phyloP scores from a whole-genome alignment of 2,888 invertebrate genomes.

The Iphiclides podalirius region DNA sequence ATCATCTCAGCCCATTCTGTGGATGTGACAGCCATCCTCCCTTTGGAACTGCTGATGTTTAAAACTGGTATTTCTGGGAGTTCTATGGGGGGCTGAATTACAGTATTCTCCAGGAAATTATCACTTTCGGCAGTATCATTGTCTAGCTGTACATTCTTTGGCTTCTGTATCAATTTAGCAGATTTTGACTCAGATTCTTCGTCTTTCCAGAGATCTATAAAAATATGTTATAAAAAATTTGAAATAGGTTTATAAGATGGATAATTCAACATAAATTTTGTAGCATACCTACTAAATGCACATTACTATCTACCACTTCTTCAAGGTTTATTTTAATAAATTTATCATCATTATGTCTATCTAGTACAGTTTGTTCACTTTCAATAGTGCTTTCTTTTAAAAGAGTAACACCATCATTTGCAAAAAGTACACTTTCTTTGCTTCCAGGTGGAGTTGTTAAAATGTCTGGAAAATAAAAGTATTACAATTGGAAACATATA shows the following conservation, averaged over 20 bases:
- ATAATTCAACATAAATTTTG: not conserved
- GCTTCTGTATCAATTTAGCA: conserved; percentile 19
- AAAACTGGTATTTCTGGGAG: conserved; percentile 82
- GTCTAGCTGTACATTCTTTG: conserved; percentile 36
- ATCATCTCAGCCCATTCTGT: conserved; percentile 94
- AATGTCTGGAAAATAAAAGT: conserved; percentile 64
- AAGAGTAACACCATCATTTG: conserved; percentile 74
- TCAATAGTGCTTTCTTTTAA: conserved; percentile 38
- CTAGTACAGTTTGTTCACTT: conserved; percentile 35
- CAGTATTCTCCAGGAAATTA: conserved; percentile 59
- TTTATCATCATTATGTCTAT: conserved; percentile 45
- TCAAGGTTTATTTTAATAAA: conserved; percentile 78
- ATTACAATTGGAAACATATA: conserved; percentile 8
- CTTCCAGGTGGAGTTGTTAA: conserved; percentile 85
- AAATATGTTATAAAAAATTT: too few species aligned
- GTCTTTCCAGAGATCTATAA: conserved; percentile 68
- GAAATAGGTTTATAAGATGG: too few species aligned
- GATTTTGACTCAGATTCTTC: conserved; percentile 44
- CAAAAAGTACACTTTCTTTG: conserved; percentile 78
- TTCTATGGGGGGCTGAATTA: conserved; percentile 58
- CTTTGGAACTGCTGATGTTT: conserved; percentile 81
- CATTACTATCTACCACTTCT: conserved; percentile 81
- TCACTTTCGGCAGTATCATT: conserved; percentile 46
- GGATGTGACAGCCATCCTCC: conserved; percentile 65
- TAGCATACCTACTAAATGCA: conserved; percentile 74